These are phyloP conservation scores for Drosophila maculinotata DNA, from an alignment of 2,888 invertebrate species.

Conservation along the genomic window DNA sequence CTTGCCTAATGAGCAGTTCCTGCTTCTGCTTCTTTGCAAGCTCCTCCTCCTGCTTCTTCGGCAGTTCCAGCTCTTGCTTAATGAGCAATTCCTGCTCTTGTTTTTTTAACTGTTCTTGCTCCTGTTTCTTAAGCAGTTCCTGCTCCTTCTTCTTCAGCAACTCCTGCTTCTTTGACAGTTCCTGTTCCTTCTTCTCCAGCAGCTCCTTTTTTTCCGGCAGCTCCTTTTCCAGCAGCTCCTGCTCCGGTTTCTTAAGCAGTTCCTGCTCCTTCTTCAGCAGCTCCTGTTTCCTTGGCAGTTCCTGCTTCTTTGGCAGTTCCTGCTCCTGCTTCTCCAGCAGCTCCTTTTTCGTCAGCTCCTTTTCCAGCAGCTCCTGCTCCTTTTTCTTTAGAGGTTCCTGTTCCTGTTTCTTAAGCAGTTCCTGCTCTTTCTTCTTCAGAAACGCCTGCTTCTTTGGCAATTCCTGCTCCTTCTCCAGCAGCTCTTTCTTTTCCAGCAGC, in stretches of 20 bases:
- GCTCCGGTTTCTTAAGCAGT: not conserved
- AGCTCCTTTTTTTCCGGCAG: not conserved
- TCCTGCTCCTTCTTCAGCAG: not conserved
- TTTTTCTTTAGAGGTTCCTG: not conserved
- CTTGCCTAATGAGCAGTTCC: too few relatives aligned
- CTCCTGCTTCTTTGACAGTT: not conserved
- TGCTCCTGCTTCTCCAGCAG: not conserved
- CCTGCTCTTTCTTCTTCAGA: not conserved
- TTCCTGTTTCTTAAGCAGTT: conserved; percentile 17
- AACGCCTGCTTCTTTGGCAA: not conserved
- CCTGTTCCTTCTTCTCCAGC: too few relatives aligned
- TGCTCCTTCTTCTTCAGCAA: not conserved
- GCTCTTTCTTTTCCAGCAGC: not conserved
- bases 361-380: not conserved
- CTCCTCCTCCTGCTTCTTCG: not conserved
- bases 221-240: not conserved
- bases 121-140: not conserved
- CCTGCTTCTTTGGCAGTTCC: not conserved
- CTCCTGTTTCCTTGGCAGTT: not conserved
- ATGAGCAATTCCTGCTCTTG: conserved; percentile 3
- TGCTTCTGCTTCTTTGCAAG: not conserved
- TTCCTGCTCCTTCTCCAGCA: not conserved
- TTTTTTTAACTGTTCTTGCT: not conserved
- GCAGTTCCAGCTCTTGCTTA: too few relatives aligned
- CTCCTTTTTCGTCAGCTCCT: conserved; percentile 5